A percentile compares a stretch with the other conserved stretches of the same genome.
Evolutionary conservation across 1,140 invertebrate species (phyloP).

Genomic region (Tetranychus urticae): DNA sequence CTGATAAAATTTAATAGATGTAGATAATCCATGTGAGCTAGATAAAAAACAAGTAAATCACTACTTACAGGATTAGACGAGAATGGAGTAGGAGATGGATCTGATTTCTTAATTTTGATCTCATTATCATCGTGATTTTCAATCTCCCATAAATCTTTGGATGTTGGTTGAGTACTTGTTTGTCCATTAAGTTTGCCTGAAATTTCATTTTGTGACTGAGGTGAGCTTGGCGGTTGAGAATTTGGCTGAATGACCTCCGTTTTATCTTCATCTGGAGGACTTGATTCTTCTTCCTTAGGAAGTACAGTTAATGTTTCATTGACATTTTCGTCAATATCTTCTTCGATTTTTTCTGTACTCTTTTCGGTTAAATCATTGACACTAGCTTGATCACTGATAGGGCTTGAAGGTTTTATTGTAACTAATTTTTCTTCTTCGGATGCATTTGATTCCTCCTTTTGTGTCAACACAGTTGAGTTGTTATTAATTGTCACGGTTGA

Average conservation of each 20-base stretch:
- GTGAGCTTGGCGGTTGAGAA: too few relatives aligned
- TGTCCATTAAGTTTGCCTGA: neutral
- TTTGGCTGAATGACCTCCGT: neutral
- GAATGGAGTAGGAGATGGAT: constrained; percentile 58
- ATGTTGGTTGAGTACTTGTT: neutral
- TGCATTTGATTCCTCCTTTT: neutral
- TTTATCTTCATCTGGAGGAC: neutral
- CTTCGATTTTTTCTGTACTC: neutral
- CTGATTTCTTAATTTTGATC: constrained; percentile 27
- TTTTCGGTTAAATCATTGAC: neutral
- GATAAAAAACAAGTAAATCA: too few relatives aligned
- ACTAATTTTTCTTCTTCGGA: neutral
- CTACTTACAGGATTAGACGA: too few relatives aligned
- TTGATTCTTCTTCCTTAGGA: neutral
- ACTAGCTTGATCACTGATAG: neutral
- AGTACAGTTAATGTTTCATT: neutral
- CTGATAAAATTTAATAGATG: too few relatives aligned
- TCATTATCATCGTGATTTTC: neutral
- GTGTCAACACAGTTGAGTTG: neutral
- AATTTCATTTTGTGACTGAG: too few relatives aligned
- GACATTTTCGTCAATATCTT: neutral
- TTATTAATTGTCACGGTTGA: neutral
- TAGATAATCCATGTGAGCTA: too few relatives aligned
- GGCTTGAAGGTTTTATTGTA: neutral
- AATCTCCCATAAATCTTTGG: too few relatives aligned